Conservation (phyloP, 2,113 vertebrate species). For the Vidua macroura region DNA sequence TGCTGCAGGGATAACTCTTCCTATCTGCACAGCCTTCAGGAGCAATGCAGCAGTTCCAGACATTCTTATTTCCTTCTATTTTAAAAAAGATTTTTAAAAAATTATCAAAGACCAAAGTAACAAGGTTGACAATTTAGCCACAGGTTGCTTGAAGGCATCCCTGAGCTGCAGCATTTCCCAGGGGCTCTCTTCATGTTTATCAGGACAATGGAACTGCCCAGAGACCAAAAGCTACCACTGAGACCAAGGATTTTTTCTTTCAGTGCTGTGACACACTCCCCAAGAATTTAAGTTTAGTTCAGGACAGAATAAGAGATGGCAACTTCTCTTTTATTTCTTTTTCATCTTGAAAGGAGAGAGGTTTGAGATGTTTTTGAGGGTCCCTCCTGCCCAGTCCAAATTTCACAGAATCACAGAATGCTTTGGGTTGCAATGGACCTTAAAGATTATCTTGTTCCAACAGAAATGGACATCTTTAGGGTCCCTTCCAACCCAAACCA, state of each 20-base stretch:
- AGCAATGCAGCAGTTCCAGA: not conserved
- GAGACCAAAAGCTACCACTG: not conserved
- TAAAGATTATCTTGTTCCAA: not conserved
- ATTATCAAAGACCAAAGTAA: not conserved
- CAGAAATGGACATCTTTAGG: not conserved
- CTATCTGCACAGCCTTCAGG: not conserved
- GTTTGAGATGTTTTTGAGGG: not conserved
- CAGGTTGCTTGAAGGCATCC: not conserved
- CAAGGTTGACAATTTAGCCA: not conserved
- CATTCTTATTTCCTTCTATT: not conserved
- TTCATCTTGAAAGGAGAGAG: not conserved
- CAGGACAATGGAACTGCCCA: not conserved
- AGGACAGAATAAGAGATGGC: not conserved
- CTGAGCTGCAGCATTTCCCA: not conserved
- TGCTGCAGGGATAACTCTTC: not conserved
- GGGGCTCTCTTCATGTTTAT: not conserved
- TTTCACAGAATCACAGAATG: not conserved
- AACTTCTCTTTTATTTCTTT: not conserved
- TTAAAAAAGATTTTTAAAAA: not conserved
- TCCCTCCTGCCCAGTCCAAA: not conserved
- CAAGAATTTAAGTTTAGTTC: not conserved
- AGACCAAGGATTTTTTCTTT: not conserved
- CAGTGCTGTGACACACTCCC: not conserved
- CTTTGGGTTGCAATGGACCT: not conserved
- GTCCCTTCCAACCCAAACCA: no score